phyloP scores from a whole-genome alignment of 2,797 vertebrate species.

The Sebastes itinus region DNA sequence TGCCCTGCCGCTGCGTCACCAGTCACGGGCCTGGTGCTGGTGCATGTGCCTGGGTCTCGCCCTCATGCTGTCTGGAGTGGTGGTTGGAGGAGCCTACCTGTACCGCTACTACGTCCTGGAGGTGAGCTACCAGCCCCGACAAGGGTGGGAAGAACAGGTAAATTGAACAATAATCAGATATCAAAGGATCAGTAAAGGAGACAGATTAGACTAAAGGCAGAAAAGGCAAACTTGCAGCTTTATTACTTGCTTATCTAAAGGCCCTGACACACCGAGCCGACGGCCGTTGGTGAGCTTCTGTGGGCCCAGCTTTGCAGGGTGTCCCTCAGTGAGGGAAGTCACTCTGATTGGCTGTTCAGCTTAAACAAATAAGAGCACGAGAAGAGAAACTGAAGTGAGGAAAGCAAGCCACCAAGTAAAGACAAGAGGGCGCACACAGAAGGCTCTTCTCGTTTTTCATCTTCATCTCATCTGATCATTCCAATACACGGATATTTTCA shows the following conservation, averaged over 20 bases:
- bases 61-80: constrained; percentile 93
- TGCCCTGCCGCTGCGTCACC: constrained; percentile 80
- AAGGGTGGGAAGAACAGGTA: not conserved
- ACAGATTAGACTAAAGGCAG: not conserved
- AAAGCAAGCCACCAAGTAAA: no score
- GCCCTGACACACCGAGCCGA: no score
- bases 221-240: not conserved
- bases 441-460: no score
- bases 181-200: not conserved
- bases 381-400: no score
- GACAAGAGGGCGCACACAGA: no score
- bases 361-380: no score
- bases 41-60: constrained; percentile 95
- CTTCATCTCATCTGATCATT: no score
- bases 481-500: no score
- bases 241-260: not conserved
- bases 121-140: constrained; percentile 75
- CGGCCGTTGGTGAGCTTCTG: no score
- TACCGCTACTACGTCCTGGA: constrained; percentile 89
- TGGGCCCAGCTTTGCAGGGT: no score
- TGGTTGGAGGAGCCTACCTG: constrained; percentile 93
- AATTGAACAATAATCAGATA: not conserved
- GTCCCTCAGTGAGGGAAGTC: no score
- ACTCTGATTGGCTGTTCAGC: no score
- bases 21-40: constrained; percentile 95